Percentiles rank a stretch among this genome's conserved stretches.
These are phyloP conservation scores for Drosophila biarmipes DNA, from an alignment of 1,140 invertebrate genomes.

Conservation along the genomic window DNA sequence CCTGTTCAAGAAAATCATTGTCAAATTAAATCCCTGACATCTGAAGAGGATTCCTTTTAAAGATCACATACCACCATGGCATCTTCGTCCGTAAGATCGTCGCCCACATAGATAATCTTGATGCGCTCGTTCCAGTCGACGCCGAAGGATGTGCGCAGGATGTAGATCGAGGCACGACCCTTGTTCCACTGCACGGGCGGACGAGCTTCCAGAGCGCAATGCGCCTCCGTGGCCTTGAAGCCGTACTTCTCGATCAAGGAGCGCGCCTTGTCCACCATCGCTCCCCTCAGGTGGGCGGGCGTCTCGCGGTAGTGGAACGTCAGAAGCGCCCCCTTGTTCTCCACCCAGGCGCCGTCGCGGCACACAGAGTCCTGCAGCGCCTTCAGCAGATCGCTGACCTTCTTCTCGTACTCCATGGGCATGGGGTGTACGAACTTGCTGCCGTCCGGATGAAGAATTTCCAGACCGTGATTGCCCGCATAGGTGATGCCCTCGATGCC, in stretches of 20 bases:
- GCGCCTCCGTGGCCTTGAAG: constrained; percentile 91
- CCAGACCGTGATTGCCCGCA: constrained; percentile 94
- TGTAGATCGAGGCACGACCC: constrained; percentile 94
- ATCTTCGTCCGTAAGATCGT: constrained; percentile 96
- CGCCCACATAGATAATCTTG: constrained; percentile 95
- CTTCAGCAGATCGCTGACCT: constrained; percentile 91
- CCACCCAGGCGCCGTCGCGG: constrained; percentile 95
- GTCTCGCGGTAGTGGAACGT: constrained; percentile 96
- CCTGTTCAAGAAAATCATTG: constrained; percentile 84
- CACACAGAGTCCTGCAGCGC: constrained; percentile 93
- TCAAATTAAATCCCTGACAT: background rate
- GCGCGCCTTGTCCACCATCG: constrained; percentile 89
- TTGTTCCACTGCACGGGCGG: constrained; percentile 96
- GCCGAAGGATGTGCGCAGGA: constrained; percentile 94
- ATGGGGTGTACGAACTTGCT: constrained; percentile 96
- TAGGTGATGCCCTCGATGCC: constrained; percentile 95
- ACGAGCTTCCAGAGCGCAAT: constrained; percentile 94
- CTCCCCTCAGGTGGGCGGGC: constrained; percentile 87
- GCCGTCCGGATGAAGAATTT: constrained; percentile 95
- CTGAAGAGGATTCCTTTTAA: background rate
- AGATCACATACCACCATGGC: constrained; percentile 91
- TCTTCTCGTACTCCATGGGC: constrained; percentile 93
- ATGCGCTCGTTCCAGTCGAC: constrained; percentile 96
- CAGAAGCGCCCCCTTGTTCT: constrained; percentile 94
- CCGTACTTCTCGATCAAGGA: constrained; percentile 90